Evolutionary conservation across 2,888 invertebrate genomes (phyloP).

Genomic region (Napeogenes inachia): DNA sequence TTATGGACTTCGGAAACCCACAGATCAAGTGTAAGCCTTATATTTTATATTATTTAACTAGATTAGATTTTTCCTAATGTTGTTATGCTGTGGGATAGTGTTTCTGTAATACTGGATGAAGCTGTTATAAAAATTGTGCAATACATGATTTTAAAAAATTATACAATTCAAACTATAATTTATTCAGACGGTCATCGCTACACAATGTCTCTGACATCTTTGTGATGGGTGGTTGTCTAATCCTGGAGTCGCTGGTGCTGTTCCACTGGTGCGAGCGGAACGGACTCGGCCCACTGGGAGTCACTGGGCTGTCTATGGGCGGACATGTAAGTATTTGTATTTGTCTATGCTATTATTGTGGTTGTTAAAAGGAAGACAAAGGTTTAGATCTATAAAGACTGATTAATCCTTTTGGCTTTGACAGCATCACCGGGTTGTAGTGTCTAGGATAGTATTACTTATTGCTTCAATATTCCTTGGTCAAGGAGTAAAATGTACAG

Average conservation of each 20-base stretch:
- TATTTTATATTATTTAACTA: neutral
- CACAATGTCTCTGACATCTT: constrained; percentile 98
- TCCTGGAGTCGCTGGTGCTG: constrained; percentile 93
- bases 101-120: neutral
- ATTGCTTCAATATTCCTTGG: no score
- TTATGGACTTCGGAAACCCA: constrained; percentile 92
- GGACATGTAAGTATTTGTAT: constrained; percentile 87
- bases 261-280: constrained; percentile 95
- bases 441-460: no score
- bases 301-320: constrained; percentile 98
- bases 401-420: no score
- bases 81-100: neutral
- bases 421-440: no score
- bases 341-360: no score
- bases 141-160: neutral
- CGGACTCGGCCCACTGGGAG: constrained; percentile 94
- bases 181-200: constrained; percentile 88
- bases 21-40: constrained; percentile 85
- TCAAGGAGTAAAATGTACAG: neutral
- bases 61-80: constrained; percentile 1
- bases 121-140: neutral
- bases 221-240: constrained; percentile 98
- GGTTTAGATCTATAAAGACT: no score
- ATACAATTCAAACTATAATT: constrained; percentile 16
- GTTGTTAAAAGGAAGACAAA: no score